phyloP scores from a whole-genome alignment of 2,888 invertebrate species.

The Torymus tubicola region DNA sequence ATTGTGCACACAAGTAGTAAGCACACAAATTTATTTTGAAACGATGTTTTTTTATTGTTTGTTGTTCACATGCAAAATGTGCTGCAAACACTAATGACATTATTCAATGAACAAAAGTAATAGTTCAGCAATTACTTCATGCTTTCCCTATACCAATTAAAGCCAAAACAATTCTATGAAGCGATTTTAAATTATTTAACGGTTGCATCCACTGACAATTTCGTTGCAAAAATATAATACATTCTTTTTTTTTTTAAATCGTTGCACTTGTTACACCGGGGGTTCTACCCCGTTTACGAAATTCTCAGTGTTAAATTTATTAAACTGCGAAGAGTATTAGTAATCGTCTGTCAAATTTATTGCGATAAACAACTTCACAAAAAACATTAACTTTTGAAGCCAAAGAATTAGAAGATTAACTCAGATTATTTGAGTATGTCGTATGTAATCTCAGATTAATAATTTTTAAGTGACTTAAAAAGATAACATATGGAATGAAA shows the following conservation, averaged over 20 bases:
- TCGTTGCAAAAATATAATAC: constrained; percentile 24
- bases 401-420: constrained; percentile 10
- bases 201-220: constrained; percentile 11
- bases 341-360: constrained; percentile 21
- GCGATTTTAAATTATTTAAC: constrained; percentile 19
- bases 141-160: not conserved
- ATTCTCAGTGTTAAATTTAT: constrained; percentile 13
- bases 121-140: not conserved
- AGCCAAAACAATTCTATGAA: constrained; percentile 15
- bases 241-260: not conserved
- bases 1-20: constrained; percentile 47
- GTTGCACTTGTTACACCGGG: not conserved
- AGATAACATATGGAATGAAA: constrained; percentile 48
- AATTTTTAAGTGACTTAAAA: constrained; percentile 15
- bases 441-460: constrained; percentile 14
- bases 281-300: not conserved
- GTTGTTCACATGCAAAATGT: constrained; percentile 7
- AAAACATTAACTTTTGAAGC: constrained; percentile 22
- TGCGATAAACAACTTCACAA: constrained; percentile 23
- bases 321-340: constrained; percentile 13
- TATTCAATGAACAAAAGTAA: constrained; percentile 16
- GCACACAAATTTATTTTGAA: not conserved
- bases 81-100: constrained; percentile 3
- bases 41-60: not conserved
- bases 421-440: constrained; percentile 8